Evolutionary conservation across 1,140 invertebrate genomes (phyloP), one percentile per base, ranked within the genome.

Genomic region (Adelges cooleyi): DNA sequence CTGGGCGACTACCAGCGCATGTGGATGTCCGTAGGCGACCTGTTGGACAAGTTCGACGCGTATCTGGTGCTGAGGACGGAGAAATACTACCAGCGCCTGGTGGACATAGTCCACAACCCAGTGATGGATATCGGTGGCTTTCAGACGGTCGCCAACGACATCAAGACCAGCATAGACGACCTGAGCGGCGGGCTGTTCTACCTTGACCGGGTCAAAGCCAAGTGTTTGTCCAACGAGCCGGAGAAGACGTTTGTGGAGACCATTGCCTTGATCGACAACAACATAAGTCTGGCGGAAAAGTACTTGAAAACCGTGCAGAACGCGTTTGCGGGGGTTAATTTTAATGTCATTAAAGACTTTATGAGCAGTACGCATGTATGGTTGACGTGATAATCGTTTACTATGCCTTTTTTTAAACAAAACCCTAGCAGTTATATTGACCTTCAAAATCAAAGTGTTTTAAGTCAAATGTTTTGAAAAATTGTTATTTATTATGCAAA

Each of bases 191-290:
- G 54, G 0, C 1, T 46, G 25, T 59, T 59, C 23, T 15, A 23
- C 10, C 3, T 20, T 11, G 3, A n/a, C 17, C 8, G n/a, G 5
- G 54, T 13, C 25, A 5, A 6, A 0, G 27, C 8, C 50, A 8
- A 17, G n/a, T n/a, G 40, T n/a, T 17, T 33, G 29, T 6, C 29
- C 5, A 11, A 33, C 11, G 29, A 29, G 8, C 40, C 23, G 8
- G 0, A 52, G 11, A 33, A 33, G 6, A 36, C 33, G 33, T 3
- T 59, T 23, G 17, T 59, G 23, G 54, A 29, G 9, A 4, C 42
- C 10, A 44, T 59, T n/a, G 54, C 54, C 5, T 4, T 44, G 40
- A 40, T 59, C 54, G 54, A 59, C 38, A 59, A 17, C 38, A 59
- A 59, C 5, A 59, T 59, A 0, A 59, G 40, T 40, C 11, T 40